Percentiles rank a stretch among this genome's conserved stretches.
Conservation (phyloP, 2,888 invertebrate species). For the Drosophila paracracens region DNA sequence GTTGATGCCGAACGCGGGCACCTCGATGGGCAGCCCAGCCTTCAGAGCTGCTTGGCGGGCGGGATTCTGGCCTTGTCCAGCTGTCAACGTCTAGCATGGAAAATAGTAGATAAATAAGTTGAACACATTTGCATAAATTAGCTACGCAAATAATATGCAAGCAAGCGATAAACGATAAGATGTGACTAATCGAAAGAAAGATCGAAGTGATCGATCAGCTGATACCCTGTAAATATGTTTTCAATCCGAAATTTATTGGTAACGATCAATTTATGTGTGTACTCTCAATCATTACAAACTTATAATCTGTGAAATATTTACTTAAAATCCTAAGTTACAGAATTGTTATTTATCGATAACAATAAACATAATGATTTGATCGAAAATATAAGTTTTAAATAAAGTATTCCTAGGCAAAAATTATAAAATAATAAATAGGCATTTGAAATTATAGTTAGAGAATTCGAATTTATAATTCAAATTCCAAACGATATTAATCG, state of each 20-base stretch:
- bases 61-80: constrained; percentile 93
- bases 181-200: background rate
- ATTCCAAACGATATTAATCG: background rate
- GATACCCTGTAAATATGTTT: background rate
- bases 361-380: background rate
- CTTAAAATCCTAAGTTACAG: too few relatives aligned
- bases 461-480: too few relatives aligned
- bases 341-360: too few relatives aligned
- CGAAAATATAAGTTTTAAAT: background rate
- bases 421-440: too few relatives aligned
- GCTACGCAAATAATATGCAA: constrained; percentile 23
- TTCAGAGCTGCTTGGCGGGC: constrained; percentile 91
- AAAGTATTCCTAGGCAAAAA: too few relatives aligned
- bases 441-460: too few relatives aligned
- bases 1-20: constrained; percentile 90
- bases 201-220: background rate
- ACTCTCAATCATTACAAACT: too few relatives aligned
- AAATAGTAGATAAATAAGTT: constrained; percentile 3
- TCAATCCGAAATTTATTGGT: too few relatives aligned
- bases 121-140: constrained; percentile 46
- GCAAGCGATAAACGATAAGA: background rate
- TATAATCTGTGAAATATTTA: too few relatives aligned
- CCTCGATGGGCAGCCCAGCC: constrained; percentile 89
- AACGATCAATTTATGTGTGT: background rate
- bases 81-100: constrained; percentile 86